Conservation (phyloP, 2,888 invertebrate species). For the Nemapogon koenigi region DNA sequence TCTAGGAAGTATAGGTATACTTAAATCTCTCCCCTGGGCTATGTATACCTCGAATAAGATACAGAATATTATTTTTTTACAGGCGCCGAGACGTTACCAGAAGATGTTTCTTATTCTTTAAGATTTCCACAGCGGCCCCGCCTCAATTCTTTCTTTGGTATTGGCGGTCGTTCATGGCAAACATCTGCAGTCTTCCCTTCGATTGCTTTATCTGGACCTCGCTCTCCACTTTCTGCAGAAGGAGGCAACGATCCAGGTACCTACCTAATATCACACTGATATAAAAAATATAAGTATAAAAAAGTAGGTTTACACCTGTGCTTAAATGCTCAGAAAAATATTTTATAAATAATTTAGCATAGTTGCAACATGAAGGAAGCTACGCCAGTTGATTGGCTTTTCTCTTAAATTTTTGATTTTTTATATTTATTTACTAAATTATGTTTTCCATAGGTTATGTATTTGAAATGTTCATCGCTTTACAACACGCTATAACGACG, state of each 20-base stretch:
- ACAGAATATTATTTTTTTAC: not conserved
- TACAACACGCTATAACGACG: conserved; percentile 43
- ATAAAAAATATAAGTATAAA: too few relatives aligned
- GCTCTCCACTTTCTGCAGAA: conserved; percentile 61
- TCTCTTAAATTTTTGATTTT: too few relatives aligned
- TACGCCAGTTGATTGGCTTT: too few relatives aligned
- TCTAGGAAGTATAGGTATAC: too few relatives aligned
- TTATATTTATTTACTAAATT: too few relatives aligned
- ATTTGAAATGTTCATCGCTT: conserved; percentile 46
- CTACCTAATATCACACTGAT: too few relatives aligned
- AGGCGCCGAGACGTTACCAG: not conserved
- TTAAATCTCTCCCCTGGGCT: too few relatives aligned
- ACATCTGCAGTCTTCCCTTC: conserved; percentile 72
- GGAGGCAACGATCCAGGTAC: conserved; percentile 68
- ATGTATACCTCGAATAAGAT: too few relatives aligned
- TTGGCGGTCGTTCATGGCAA: conserved; percentile 60
- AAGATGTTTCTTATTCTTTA: conserved; percentile 54
- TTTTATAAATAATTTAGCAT: too few relatives aligned
- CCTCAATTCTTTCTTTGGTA: conserved; percentile 32
- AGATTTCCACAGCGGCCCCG: conserved; percentile 73
- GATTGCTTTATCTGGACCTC: conserved; percentile 72
- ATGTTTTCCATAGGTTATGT: conserved; percentile 52
- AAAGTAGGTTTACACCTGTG: too few relatives aligned
- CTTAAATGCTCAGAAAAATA: too few relatives aligned
- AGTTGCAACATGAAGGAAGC: too few relatives aligned